Conservation (phyloP, 64 coral and sea anemone genomes). For the Stichodactyla mertensii region DNA sequence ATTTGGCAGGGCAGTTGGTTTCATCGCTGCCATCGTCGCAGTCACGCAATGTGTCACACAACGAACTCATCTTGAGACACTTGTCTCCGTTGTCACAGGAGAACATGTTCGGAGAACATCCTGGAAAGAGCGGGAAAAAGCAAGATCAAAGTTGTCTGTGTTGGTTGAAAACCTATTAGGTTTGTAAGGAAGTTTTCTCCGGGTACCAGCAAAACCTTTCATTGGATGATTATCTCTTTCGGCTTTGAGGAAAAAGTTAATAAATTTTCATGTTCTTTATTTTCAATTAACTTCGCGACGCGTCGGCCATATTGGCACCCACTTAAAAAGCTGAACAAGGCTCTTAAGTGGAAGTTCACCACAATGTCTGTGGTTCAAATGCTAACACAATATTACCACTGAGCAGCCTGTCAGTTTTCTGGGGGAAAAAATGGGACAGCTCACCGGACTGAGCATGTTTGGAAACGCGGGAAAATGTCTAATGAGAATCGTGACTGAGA, state of each 20-base stretch:
- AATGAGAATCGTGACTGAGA: background rate
- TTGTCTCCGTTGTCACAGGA: slow-evolving; percentile 64
- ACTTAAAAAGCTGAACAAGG: background rate
- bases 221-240: background rate
- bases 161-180: background rate
- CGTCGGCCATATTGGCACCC: slow-evolving; percentile 1
- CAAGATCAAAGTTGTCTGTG: background rate
- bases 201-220: background rate
- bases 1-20: slow-evolving; percentile 44
- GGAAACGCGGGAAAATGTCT: background rate
- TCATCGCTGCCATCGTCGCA: slow-evolving; percentile 73
- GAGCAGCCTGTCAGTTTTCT: no score
- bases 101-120: slow-evolving; percentile 52
- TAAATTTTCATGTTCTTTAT: background rate
- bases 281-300: background rate
- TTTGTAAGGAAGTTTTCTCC: background rate
- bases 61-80: slow-evolving; percentile 62
- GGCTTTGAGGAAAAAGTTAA: background rate
- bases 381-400: background rate
- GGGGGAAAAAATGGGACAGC: no score
- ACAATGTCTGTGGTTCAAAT: background rate
- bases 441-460: background rate
- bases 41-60: slow-evolving; percentile 67
- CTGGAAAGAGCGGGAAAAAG: slow-evolving; percentile 21
- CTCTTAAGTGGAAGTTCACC: background rate